Conservation (phyloP, 2,797 vertebrate species). For the Chrosomus eos region DNA sequence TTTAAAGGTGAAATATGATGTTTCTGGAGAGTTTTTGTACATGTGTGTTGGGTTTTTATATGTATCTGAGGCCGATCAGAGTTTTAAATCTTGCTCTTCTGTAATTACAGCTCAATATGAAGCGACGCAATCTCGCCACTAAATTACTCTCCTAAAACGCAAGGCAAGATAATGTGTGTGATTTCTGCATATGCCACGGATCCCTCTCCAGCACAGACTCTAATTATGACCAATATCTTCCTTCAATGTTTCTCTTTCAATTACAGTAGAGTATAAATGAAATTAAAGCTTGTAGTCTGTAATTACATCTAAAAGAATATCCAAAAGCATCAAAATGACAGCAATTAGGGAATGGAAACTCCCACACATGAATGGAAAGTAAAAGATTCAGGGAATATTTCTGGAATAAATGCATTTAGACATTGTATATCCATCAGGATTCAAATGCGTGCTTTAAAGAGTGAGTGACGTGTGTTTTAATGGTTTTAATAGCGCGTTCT, state of each 20-base stretch:
- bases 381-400: conserved; percentile 11
- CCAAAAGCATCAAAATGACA: conserved; percentile 30
- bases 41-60: neutral
- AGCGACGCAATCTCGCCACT: conserved; percentile 14
- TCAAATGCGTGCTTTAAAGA: neutral
- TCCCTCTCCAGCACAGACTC: conserved; percentile 47
- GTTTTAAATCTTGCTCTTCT: conserved; percentile 1
- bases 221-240: conserved; percentile 60
- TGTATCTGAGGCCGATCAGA: no score
- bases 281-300: conserved; percentile 43
- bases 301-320: conserved; percentile 50
- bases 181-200: conserved; percentile 23
- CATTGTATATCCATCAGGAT: neutral
- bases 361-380: conserved; percentile 24
- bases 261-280: conserved; percentile 28
- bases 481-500: neutral
- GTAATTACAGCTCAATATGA: conserved; percentile 35
- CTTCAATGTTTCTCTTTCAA: conserved; percentile 50
- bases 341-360: conserved; percentile 37
- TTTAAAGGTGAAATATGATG: neutral
- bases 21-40: neutral
- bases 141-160: conserved; percentile 7
- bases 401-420: conserved; percentile 7
- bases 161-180: conserved; percentile 36
- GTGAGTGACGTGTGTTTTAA: neutral